Percentiles rank a stretch among this genome's conserved stretches.
phyloP scores from a whole-genome alignment of 2,113 vertebrate species.

The Speoplatyrhinus poulsoni region DNA sequence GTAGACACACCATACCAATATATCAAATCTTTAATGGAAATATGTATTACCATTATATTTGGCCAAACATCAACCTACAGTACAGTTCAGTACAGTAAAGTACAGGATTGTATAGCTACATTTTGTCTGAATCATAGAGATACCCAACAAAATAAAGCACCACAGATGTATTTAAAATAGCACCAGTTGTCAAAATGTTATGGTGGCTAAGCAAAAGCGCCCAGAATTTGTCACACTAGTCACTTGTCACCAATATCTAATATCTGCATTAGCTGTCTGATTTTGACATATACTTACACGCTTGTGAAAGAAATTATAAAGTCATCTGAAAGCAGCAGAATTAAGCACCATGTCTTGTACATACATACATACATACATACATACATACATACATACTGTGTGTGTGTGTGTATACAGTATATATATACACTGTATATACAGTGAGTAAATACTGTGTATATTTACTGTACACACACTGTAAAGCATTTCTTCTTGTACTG shows the following conservation, averaged over 20 bases:
- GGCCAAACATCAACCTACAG: constrained; percentile 28
- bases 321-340: constrained; percentile 55
- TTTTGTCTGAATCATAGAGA: constrained; percentile 68
- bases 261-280: constrained; percentile 47
- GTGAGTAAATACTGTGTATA: not conserved
- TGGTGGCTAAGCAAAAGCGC: constrained; percentile 61
- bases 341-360: constrained; percentile 56
- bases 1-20: not conserved
- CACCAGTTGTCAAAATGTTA: constrained; percentile 77
- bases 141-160: constrained; percentile 65
- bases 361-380: constrained; percentile 59
- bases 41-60: not conserved
- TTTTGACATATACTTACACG: constrained; percentile 41
- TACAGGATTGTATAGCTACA: constrained; percentile 68
- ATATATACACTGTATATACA: constrained; percentile 41
- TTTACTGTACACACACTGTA: constrained; percentile 42
- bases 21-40: not conserved
- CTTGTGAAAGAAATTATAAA: constrained; percentile 32
- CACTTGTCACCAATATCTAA: constrained; percentile 42
- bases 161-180: constrained; percentile 77
- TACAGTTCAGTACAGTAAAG: constrained; percentile 47
- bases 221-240: constrained; percentile 23
- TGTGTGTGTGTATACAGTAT: not conserved
- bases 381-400: constrained; percentile 56
- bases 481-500: constrained; percentile 57